Conservation (phyloP, 2,113 vertebrate species). For the Pelvicachromis taeniatus region DNA sequence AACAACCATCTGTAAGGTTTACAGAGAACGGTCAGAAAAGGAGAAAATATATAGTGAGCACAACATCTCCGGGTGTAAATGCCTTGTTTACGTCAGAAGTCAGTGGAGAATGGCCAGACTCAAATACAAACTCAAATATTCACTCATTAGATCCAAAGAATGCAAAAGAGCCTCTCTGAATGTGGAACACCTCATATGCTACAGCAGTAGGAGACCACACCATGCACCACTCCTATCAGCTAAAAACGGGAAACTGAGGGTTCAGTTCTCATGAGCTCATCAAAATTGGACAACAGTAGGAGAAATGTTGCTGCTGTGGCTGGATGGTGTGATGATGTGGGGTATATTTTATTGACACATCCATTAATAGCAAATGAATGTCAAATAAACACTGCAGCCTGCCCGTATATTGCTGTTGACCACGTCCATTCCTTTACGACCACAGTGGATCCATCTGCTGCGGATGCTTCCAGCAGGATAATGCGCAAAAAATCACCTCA, state of each 20-base stretch:
- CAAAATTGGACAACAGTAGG: not conserved
- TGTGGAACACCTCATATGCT: not conserved
- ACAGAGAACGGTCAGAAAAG: not conserved
- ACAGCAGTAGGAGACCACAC: not conserved
- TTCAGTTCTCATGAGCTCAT: not conserved
- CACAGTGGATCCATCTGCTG: not conserved
- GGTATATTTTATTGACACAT: not conserved
- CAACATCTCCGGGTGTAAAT: not conserved
- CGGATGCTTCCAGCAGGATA: not conserved
- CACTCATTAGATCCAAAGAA: not conserved
- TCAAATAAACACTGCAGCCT: not conserved
- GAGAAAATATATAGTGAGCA: not conserved
- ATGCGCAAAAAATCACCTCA: not conserved
- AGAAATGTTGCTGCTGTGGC: not conserved
- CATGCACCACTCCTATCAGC: not conserved
- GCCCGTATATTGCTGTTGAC: not conserved
- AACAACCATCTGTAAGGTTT: not conserved
- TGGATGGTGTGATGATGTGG: not conserved
- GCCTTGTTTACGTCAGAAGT: not conserved
- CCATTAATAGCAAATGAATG: not conserved
- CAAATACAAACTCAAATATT: not conserved
- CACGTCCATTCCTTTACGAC: not conserved
- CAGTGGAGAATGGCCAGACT: not conserved
- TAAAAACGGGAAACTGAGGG: not conserved
- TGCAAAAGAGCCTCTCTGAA: not conserved